Conservation (phyloP, 2,113 vertebrate genomes). For the Orthonyx spaldingii region DNA sequence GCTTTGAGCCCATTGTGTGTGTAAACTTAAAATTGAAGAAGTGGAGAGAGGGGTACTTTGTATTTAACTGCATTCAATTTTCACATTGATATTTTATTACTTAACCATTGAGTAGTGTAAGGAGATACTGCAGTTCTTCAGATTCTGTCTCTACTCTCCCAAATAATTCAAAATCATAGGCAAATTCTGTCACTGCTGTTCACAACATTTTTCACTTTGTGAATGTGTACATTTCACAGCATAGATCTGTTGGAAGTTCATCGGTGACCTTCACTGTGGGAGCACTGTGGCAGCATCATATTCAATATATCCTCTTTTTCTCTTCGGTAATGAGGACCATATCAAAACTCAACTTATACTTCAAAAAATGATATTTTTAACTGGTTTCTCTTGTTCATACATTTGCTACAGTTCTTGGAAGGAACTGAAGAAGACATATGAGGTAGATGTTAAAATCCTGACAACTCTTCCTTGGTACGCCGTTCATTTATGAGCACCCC, state of each 20-base stretch:
- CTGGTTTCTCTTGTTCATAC: background rate
- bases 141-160: background rate
- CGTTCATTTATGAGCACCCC: background rate
- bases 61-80: background rate
- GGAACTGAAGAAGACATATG: background rate
- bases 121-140: background rate
- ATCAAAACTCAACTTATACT: background rate
- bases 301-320: background rate
- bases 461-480: background rate
- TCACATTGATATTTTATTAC: background rate
- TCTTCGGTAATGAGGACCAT: background rate
- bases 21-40: background rate
- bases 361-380: background rate
- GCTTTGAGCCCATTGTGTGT: background rate
- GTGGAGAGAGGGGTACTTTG: background rate
- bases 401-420: background rate
- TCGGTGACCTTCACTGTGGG: background rate
- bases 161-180: background rate
- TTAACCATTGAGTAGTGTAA: background rate
- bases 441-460: background rate
- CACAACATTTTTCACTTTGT: background rate
- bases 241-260: background rate
- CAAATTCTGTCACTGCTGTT: background rate
- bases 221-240: background rate
- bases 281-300: background rate